These are phyloP conservation scores for Epizoanthus rinbou DNA, from an alignment of 92 coral and sea anemone species.

Conservation along the genomic window DNA sequence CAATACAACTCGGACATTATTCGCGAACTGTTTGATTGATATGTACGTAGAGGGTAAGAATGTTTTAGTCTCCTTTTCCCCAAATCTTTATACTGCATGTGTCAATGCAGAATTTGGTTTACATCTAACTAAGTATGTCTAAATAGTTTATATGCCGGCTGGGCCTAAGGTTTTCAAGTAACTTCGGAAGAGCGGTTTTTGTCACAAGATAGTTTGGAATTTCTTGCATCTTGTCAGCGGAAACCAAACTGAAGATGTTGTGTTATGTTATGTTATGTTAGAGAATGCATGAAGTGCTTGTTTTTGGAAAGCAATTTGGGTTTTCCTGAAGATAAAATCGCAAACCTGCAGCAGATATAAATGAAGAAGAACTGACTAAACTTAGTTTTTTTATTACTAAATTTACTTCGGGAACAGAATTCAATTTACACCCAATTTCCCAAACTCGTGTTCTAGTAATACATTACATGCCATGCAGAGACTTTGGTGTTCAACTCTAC, in stretches of 20 bases:
- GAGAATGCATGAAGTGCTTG: neutral
- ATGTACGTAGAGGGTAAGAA: neutral
- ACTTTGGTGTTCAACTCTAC: no score
- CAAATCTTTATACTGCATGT: neutral
- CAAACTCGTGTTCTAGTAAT: neutral
- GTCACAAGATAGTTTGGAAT: conserved; percentile 4
- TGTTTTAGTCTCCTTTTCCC: neutral
- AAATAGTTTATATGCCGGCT: neutral
- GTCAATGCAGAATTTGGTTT: no score
- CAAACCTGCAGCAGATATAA: neutral
- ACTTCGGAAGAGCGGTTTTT: neutral
- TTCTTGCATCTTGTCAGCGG: conserved; percentile 6
- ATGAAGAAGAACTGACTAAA: neutral
- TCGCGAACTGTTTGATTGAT: conserved; percentile 29
- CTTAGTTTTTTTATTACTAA: neutral
- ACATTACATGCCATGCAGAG: no score
- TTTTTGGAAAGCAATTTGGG: neutral
- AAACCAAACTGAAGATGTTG: neutral
- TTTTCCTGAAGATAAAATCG: conserved; percentile 15
- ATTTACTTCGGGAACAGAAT: neutral
- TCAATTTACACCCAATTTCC: neutral
- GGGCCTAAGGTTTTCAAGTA: neutral
- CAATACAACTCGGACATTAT: neutral
- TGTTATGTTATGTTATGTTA: neutral
- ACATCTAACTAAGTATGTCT: no score